phyloP scores from a whole-genome alignment of 2,113 vertebrate species.

The Chrysemys picta region DNA sequence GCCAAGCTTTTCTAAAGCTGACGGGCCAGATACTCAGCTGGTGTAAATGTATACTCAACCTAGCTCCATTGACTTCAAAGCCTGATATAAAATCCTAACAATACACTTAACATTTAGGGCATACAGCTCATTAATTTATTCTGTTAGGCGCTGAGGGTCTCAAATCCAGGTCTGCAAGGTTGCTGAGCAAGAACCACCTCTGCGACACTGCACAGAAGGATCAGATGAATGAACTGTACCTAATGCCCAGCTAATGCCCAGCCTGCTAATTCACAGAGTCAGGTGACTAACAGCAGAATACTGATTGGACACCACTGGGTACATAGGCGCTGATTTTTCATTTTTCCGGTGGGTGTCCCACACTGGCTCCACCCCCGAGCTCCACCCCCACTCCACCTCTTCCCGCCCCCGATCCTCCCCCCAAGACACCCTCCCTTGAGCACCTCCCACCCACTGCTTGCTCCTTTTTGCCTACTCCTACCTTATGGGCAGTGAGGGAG shows the following conservation, averaged over 20 bases:
- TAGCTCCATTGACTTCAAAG: too few species aligned
- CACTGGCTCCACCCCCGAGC: too few species aligned
- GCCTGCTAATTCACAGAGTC: neutral
- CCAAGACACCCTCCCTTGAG: too few species aligned
- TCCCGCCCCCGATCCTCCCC: too few species aligned
- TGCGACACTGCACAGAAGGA: neutral
- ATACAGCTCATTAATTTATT: neutral
- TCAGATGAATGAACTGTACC: neutral
- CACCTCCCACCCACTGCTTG: too few species aligned
- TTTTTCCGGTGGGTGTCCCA: too few species aligned
- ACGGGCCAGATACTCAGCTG: neutral
- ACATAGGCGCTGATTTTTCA: too few species aligned
- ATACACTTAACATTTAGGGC: too few species aligned
- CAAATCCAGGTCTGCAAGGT: neutral
- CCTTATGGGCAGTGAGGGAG: too few species aligned
- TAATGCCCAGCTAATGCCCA: neutral
- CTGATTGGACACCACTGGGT: neutral
- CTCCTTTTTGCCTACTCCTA: too few species aligned
- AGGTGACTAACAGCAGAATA: neutral
- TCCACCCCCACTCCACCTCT: too few species aligned
- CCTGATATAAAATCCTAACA: too few species aligned
- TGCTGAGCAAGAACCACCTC: neutral
- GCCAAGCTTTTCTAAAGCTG: neutral
- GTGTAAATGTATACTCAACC: neutral
- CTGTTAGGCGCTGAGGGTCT: neutral